Evolutionary conservation across 2,888 invertebrate genomes (phyloP).

Genomic region (Polymixis lichenea): DNA sequence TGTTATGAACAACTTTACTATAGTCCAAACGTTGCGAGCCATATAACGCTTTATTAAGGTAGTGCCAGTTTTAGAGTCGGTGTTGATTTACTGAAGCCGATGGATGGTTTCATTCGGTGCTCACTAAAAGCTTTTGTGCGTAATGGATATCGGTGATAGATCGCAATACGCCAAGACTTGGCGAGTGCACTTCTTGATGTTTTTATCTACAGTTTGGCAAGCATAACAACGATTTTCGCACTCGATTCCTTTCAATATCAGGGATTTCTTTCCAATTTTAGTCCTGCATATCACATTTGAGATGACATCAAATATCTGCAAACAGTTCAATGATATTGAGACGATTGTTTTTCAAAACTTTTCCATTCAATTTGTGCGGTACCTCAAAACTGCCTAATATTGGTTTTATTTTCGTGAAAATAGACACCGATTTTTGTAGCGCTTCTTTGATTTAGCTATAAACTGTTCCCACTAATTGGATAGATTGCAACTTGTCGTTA

Average conservation of each 20-base stretch:
- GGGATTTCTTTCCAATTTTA: constrained; percentile 24
- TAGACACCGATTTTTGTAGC: constrained; percentile 46
- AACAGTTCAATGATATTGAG: constrained; percentile 8
- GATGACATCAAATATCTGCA: constrained; percentile 25
- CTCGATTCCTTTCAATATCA: constrained; percentile 32
- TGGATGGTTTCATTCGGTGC: constrained; percentile 65
- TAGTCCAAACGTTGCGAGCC: constrained; percentile 33
- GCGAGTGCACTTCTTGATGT: constrained; percentile 62
- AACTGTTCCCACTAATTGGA: constrained; percentile 41
- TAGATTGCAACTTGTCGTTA: constrained; percentile 18
- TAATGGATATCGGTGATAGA: constrained; percentile 69
- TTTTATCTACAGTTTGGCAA: constrained; percentile 51
- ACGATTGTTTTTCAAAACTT: constrained; percentile 26
- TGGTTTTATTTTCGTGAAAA: constrained; percentile 46
- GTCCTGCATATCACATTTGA: constrained; percentile 1
- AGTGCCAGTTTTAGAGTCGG: constrained; percentile 58
- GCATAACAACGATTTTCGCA: constrained; percentile 29
- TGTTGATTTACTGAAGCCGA: constrained; percentile 65
- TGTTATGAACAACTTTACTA: constrained; percentile 50
- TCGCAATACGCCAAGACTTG: constrained; percentile 53
- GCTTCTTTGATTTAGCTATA: constrained; percentile 53
- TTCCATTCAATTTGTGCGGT: constrained; percentile 29
- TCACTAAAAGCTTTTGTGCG: constrained; percentile 75
- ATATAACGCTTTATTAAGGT: constrained; percentile 49
- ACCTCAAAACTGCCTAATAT: constrained; percentile 18